These are phyloP conservation scores for Julus scanicus DNA, from an alignment of 2,888 invertebrate species.

Conservation along the genomic window DNA sequence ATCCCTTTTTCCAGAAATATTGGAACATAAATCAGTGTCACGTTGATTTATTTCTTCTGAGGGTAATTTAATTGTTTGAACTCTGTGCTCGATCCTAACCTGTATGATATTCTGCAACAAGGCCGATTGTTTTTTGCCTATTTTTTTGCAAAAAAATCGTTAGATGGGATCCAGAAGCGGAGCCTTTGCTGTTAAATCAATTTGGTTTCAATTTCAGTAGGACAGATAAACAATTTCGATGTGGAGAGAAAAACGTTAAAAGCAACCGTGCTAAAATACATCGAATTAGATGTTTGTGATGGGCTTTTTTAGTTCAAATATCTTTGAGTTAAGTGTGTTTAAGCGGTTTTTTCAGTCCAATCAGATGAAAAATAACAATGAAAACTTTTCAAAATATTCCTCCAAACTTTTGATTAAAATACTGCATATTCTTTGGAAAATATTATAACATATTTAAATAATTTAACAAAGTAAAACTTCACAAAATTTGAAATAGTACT, in stretches of 20 bases:
- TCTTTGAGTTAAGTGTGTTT: too few relatives aligned
- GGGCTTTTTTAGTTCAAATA: background rate
- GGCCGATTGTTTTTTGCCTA: background rate
- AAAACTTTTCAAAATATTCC: background rate
- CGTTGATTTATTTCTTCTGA: background rate
- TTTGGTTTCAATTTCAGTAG: constrained; percentile 33
- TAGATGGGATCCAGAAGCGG: background rate
- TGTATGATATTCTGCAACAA: constrained; percentile 26
- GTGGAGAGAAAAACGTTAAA: background rate
- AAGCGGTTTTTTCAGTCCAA: background rate
- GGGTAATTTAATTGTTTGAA: constrained; percentile 33
- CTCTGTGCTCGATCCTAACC: background rate
- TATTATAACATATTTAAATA: too few relatives aligned
- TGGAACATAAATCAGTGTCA: constrained; percentile 17
- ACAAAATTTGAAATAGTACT: too few relatives aligned
- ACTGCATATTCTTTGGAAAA: too few relatives aligned
- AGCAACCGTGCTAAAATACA: background rate
- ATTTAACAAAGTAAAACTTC: too few relatives aligned
- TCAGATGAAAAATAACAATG: background rate
- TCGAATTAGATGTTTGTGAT: background rate
- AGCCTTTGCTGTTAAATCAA: constrained; percentile 7
- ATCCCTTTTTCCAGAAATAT: background rate
- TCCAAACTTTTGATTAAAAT: too few relatives aligned
- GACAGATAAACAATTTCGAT: constrained; percentile 11
- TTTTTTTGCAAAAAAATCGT: constrained; percentile 3